phyloP scores from a whole-genome alignment of 2,797 vertebrate species.

The Hemitrygon akajei region DNA sequence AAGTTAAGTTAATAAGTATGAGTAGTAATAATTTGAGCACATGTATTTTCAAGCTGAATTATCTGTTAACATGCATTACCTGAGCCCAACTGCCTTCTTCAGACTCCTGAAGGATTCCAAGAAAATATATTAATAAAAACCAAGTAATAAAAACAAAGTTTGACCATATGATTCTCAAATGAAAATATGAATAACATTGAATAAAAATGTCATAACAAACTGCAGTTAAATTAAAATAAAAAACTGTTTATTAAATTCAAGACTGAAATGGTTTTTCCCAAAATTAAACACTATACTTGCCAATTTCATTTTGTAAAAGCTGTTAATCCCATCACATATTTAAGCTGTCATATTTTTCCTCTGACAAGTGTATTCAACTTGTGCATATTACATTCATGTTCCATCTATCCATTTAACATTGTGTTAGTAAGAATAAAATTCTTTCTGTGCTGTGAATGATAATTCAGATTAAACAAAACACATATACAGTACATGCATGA shows the following conservation, averaged over 20 bases:
- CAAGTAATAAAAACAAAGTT: constrained; percentile 4
- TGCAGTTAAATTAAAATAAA: background rate
- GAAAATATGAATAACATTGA: background rate
- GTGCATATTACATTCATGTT: background rate
- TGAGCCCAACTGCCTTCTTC: constrained; percentile 98
- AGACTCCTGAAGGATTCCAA: constrained; percentile 72
- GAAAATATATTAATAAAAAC: constrained; percentile 27
- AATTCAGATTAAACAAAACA: background rate
- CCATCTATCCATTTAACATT: too few relatives aligned
- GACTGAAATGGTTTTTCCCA: background rate
- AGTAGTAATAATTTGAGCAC: background rate
- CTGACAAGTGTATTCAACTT: background rate
- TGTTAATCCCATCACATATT: background rate
- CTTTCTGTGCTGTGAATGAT: background rate
- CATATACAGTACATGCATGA: background rate
- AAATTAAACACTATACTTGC: background rate
- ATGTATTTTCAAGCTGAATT: background rate
- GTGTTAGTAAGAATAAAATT: background rate
- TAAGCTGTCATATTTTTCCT: background rate
- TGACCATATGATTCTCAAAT: background rate
- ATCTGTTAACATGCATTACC: constrained; percentile 59
- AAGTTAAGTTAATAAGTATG: background rate
- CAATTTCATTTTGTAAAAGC: background rate
- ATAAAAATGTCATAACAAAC: background rate
- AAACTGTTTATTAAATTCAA: background rate